Evolutionary conservation across 1,140 invertebrate genomes (phyloP).

Genomic region (Tetranychus cinnabarinus): DNA sequence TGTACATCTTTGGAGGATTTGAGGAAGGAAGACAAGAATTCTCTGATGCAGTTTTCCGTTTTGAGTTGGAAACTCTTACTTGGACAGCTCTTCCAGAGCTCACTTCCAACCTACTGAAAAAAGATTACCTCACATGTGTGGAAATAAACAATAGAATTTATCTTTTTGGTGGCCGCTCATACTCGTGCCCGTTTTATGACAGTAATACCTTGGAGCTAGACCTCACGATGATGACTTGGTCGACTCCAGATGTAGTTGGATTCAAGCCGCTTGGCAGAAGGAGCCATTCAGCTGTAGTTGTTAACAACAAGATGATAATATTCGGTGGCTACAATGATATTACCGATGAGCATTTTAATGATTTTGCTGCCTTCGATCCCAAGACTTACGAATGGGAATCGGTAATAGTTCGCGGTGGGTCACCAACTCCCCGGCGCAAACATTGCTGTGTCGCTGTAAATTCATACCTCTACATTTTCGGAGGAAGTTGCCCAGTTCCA

Average conservation of each 20-base stretch:
- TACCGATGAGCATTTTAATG: slow-evolving; percentile 47
- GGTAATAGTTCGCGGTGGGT: slow-evolving; percentile 29
- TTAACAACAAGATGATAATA: slow-evolving; percentile 48
- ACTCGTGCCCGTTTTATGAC: slow-evolving; percentile 45
- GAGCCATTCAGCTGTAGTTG: slow-evolving; percentile 61
- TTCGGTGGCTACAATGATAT: slow-evolving; percentile 68
- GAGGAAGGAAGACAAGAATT: slow-evolving; percentile 50
- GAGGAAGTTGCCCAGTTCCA: slow-evolving; percentile 38
- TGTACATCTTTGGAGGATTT: slow-evolving; percentile 78
- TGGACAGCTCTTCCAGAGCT: slow-evolving; percentile 39
- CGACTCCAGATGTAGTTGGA: slow-evolving; percentile 28
- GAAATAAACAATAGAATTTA: slow-evolving; percentile 48
- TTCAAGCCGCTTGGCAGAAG: slow-evolving; percentile 41
- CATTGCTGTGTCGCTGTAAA: slow-evolving; percentile 49
- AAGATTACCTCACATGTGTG: slow-evolving; percentile 68
- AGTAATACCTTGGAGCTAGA: slow-evolving; percentile 50
- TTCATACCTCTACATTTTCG: slow-evolving; percentile 50
- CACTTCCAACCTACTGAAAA: slow-evolving; percentile 35
- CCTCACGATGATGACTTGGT: slow-evolving; percentile 39
- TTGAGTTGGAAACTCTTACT: slow-evolving; percentile 43
- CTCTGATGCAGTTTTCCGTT: slow-evolving; percentile 45
- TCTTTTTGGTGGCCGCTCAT: slow-evolving; percentile 59
- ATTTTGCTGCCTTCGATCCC: slow-evolving; percentile 44
- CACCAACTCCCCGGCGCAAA: slow-evolving; percentile 40
- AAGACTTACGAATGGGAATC: slow-evolving; percentile 33